Evolutionary conservation across 1,140 invertebrate species (phyloP).

Genomic region (Pectinophora gossypiella): DNA sequence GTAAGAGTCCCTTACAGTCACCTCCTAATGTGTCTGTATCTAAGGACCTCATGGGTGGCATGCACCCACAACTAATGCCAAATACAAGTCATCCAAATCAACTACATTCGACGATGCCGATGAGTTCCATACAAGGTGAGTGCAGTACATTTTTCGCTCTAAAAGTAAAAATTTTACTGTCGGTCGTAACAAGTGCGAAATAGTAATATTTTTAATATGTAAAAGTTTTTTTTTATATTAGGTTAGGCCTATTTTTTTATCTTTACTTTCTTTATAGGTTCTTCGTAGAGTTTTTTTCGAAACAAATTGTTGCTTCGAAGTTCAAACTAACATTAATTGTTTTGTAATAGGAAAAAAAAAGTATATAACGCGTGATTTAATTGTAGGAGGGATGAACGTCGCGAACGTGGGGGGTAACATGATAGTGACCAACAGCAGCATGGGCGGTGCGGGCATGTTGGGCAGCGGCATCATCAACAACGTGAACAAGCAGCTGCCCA

Average conservation of each 20-base stretch:
- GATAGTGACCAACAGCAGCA: conserved; percentile 83
- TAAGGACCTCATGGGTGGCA: conserved; percentile 70
- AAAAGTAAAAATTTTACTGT: no score
- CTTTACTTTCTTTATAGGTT: neutral
- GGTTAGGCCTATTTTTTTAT: no score
- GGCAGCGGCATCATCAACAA: conserved; percentile 80
- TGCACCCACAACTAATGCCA: conserved; percentile 75
- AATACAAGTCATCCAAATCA: conserved; percentile 75
- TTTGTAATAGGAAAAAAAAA: no score
- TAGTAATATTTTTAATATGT: no score
- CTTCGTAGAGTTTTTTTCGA: no score
- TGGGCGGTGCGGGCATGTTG: conserved; percentile 78
- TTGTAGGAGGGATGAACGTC: conserved; percentile 77
- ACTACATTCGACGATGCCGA: conserved; percentile 72
- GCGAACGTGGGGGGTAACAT: conserved; percentile 79
- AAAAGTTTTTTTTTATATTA: neutral
- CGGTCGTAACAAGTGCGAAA: no score
- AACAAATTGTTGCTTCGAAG: no score
- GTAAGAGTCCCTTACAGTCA: conserved; percentile 87
- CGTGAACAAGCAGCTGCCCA: conserved; percentile 80
- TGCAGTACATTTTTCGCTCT: no score
- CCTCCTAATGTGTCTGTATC: conserved; percentile 82
- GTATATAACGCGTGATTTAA: conserved; percentile 4
- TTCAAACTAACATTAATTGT: no score
- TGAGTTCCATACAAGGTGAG: conserved; percentile 81